phyloP scores from a whole-genome alignment of 53 echinoderm and acorn worm genomes.

The Patiria pectinifera region DNA sequence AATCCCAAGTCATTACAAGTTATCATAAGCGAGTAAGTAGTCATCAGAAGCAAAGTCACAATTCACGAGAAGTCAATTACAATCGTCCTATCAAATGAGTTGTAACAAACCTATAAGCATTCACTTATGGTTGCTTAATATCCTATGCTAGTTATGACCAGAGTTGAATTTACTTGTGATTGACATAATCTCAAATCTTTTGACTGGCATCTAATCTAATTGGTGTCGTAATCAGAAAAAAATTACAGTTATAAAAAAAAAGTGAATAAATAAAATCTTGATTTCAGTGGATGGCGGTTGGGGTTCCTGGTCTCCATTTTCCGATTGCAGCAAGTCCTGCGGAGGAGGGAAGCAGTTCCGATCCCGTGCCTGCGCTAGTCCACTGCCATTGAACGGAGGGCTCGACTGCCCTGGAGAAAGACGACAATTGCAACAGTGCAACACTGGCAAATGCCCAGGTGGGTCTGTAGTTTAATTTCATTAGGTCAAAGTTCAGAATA shows the following conservation, averaged over 20 bases:
- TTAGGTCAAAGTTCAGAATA: neutral
- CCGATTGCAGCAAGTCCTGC: conserved; percentile 20
- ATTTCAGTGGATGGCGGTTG: conserved; percentile 31
- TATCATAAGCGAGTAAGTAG: no score
- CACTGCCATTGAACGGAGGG: conserved; percentile 15
- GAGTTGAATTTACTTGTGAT: no score
- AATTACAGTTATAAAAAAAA: neutral
- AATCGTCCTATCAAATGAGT: no score
- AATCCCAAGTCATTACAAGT: no score
- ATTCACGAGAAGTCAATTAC: no score
- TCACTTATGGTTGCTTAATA: no score
- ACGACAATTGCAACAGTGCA: neutral
- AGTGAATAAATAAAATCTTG: neutral
- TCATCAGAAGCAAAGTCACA: no score
- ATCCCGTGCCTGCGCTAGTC: neutral
- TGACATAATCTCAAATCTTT: no score
- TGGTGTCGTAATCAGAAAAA: no score
- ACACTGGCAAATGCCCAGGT: conserved; percentile 7
- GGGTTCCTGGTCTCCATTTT: neutral
- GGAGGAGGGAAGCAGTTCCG: neutral
- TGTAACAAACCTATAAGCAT: no score
- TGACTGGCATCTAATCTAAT: no score
- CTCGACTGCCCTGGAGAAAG: neutral
- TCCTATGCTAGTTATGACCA: no score
- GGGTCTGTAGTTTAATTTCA: neutral